Evolutionary conservation across 1,140 invertebrate genomes (phyloP).

Genomic region (Mya arenaria): DNA sequence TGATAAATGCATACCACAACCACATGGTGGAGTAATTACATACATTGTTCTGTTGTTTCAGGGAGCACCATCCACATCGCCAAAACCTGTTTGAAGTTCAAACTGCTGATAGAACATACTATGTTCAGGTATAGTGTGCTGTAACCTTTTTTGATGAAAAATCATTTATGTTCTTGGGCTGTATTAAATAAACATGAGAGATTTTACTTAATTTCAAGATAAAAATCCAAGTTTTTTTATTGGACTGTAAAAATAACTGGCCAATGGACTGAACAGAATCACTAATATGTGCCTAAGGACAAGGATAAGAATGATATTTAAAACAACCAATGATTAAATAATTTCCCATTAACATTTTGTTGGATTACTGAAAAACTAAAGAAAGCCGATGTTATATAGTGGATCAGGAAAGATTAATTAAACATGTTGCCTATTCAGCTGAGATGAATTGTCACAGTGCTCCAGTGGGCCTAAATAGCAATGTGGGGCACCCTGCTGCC

Average conservation of each 20-base stretch:
- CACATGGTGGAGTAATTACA: not conserved
- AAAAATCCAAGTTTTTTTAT: not conserved
- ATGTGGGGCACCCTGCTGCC: too few species aligned
- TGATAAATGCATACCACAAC: too few species aligned
- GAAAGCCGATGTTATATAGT: too few species aligned
- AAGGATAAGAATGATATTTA: not conserved
- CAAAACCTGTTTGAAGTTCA: not conserved
- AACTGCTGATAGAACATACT: not conserved
- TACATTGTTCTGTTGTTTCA: not conserved
- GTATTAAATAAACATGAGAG: not conserved
- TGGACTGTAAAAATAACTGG: not conserved
- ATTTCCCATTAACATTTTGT: too few species aligned
- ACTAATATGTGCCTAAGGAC: not conserved
- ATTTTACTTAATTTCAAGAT: not conserved
- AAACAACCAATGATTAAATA: too few species aligned
- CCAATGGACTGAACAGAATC: too few species aligned
- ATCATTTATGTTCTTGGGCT: not conserved
- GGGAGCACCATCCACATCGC: not conserved
- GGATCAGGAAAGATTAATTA: too few species aligned
- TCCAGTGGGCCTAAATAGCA: too few species aligned
- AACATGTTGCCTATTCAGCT: too few species aligned
- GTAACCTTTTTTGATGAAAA: not conserved
- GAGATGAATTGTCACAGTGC: too few species aligned
- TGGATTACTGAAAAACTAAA: too few species aligned
- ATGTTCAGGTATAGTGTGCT: not conserved